These are phyloP conservation scores for Beris morrisii DNA, from an alignment of 2,888 invertebrate genomes.

Conservation along the genomic window DNA sequence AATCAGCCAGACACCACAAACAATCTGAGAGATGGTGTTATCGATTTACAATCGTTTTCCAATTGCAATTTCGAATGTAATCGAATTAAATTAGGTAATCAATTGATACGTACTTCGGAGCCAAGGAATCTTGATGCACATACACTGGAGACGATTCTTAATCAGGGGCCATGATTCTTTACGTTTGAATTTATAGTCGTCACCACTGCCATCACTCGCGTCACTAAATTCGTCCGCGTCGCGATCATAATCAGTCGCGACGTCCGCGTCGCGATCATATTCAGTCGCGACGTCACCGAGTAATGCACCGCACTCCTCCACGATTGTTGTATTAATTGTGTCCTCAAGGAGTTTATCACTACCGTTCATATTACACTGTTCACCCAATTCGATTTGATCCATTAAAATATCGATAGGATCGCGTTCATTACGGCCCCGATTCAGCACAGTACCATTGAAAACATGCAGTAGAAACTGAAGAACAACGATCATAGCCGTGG, in stretches of 20 bases:
- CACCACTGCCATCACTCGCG: conserved; percentile 17
- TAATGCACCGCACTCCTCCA: no score
- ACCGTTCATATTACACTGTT: background rate
- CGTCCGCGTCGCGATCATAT: conserved; percentile 22
- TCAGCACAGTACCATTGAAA: conserved; percentile 32
- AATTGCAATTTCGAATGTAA: no score
- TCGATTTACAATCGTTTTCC: no score
- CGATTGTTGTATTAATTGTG: no score
- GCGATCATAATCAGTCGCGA: conserved; percentile 25
- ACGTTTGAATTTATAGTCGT: conserved; percentile 12
- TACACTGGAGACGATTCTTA: conserved; percentile 37
- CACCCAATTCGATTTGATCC: conserved; percentile 15
- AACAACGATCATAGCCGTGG: conserved; percentile 36
- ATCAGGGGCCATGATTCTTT: conserved; percentile 38
- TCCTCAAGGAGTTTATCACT: conserved; percentile 3
- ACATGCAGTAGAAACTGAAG: conserved; percentile 34
- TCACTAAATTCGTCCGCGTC: conserved; percentile 19
- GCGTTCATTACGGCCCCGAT: conserved; percentile 1
- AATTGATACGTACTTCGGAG: conserved; percentile 41
- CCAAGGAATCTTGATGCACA: conserved; percentile 42
- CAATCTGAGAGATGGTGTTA: no score
- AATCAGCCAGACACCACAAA: no score
- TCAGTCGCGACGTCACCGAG: background rate
- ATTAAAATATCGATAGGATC: conserved; percentile 19
- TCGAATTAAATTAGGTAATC: no score